Evolutionary conservation across 2,888 invertebrate genomes (phyloP).

Genomic region (Callosobruchus maculatus): DNA sequence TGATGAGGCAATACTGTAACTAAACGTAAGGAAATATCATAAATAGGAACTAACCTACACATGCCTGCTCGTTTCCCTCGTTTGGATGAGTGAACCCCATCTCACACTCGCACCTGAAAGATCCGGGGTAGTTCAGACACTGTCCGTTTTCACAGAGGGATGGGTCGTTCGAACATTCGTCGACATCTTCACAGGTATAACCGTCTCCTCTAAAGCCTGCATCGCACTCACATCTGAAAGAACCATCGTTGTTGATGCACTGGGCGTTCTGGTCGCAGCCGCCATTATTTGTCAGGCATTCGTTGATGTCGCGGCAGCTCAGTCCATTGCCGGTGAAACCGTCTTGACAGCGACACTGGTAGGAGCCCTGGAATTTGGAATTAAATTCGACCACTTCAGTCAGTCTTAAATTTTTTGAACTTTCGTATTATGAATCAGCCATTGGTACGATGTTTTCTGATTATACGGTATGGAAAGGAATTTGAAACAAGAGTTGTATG

Average conservation of each 20-base stretch:
- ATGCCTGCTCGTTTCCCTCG: slow-evolving; percentile 66
- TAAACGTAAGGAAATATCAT: too few species aligned
- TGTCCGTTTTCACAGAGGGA: slow-evolving; percentile 82
- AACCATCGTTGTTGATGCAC: slow-evolving; percentile 75
- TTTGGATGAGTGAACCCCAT: slow-evolving; percentile 82
- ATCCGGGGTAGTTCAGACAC: slow-evolving; percentile 76
- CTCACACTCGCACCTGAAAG: slow-evolving; percentile 83
- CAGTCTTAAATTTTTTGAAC: too few species aligned
- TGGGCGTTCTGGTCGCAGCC: slow-evolving; percentile 79
- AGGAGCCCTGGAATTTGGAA: slow-evolving; percentile 78
- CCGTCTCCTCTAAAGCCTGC: slow-evolving; percentile 83
- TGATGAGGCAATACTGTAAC: too few species aligned
- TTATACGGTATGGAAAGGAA: too few species aligned
- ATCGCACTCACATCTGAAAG: slow-evolving; percentile 74
- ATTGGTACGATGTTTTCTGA: too few species aligned
- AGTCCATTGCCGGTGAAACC: slow-evolving; percentile 79
- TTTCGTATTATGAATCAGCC: too few species aligned
- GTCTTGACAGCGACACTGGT: slow-evolving; percentile 77
- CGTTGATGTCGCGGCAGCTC: slow-evolving; percentile 77
- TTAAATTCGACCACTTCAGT: too few species aligned
- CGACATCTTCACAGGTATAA: slow-evolving; percentile 71
- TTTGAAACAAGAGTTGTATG: too few species aligned
- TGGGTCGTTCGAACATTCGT: slow-evolving; percentile 77
- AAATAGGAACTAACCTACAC: slow-evolving; percentile 63
- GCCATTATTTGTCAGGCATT: slow-evolving; percentile 77